Evolutionary conservation across 2,113 vertebrate species (phyloP).

Genomic region (Lonchura striata): DNA sequence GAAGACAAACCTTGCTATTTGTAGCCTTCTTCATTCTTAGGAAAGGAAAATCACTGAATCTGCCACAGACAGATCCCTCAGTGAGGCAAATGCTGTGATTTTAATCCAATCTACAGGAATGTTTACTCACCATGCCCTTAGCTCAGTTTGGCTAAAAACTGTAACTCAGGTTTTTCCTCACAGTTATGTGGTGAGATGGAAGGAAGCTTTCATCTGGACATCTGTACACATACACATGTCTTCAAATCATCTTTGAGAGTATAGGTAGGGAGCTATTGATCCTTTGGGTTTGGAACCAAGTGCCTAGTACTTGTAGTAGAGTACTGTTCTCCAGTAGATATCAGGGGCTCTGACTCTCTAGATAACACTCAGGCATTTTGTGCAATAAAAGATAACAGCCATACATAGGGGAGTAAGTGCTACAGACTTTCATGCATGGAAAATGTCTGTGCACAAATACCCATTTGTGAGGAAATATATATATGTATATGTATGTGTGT

Average conservation of each 20-base stretch:
- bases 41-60: background rate
- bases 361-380: background rate
- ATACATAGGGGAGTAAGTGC: background rate
- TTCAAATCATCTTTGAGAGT: background rate
- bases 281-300: background rate
- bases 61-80: background rate
- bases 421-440: background rate
- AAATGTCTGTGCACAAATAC: background rate
- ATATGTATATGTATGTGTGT: background rate
- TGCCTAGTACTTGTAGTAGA: background rate
- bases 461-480: background rate
- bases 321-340: background rate
- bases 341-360: fast-evolving
- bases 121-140: background rate
- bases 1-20: background rate
- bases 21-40: background rate
- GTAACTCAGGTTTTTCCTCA: background rate
- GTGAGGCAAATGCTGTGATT: background rate
- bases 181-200: background rate
- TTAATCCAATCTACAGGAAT: background rate
- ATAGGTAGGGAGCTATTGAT: background rate
- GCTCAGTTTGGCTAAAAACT: background rate
- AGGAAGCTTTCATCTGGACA: background rate
- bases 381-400: background rate
- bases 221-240: background rate